Base-by-base conservation (phyloP, 2,888 invertebrate species). In the Balanococcus diminutus region DNA sequence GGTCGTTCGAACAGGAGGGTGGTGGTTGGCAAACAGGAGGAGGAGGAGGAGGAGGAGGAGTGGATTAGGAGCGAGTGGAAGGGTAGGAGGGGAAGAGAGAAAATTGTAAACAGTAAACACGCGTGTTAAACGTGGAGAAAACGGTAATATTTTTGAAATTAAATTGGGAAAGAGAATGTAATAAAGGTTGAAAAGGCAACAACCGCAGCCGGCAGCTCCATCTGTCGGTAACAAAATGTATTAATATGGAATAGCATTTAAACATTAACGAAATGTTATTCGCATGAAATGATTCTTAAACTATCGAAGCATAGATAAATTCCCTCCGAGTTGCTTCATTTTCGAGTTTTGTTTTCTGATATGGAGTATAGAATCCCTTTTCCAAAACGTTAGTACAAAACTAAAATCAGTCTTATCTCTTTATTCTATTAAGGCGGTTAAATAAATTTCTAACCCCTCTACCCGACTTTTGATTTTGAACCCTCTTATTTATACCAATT, bases 241-340 rank as follows among this genome's bases (percentile, higher is more conserved):
- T 82, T 82, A 46, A 82, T 82, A 51, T 56, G 82, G 56, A 51
- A 82, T 82, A 82, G 9, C 61, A 82, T 82, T 82, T 82, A 82
- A 82, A 82, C 82, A 82, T 82, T 82, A 82, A 82, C 82, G 82
- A 82, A 82, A 82, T 82, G 82, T 82, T 82, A 82, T 82, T 82
- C 82, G 82, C 82, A 82, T 82, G 82, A 82, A 82, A 82, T 82
- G 82, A 82, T 82, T 82, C 82, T 82, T 56, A 82, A 82, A 82
- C 82, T 82, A 82, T 82, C 82, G 82, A 82, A 82, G 82, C 82
- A 82, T 82, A 82, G 51, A 82, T 82, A 82, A 82, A 82, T 82
- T 82, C 42, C 51, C 82, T 32, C n/a, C 81, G 81, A 81, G 46
- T 81, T 81, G 81, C 46, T 81, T 81, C 81, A 39, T 46, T 81